phyloP scores from a whole-genome alignment of 2,888 invertebrate genomes.

The Acholoe squamosa region DNA sequence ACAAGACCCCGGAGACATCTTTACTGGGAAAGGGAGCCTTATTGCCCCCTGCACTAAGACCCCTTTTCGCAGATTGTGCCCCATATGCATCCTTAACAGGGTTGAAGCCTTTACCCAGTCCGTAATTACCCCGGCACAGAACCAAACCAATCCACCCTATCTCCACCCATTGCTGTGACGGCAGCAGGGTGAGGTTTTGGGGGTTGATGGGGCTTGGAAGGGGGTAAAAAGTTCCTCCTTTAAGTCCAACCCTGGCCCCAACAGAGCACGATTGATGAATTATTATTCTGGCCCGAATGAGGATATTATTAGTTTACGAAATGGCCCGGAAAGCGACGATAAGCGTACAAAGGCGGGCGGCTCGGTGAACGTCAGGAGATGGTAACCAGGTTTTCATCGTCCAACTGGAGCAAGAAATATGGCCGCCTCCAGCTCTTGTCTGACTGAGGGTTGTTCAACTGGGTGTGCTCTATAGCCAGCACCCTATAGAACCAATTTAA shows the following conservation, averaged over 20 bases:
- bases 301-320: conserved; percentile 62
- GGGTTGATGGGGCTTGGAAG: background rate
- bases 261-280: conserved; percentile 46
- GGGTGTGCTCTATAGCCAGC: too few relatives aligned
- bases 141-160: background rate
- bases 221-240: background rate
- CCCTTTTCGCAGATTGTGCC: too few relatives aligned
- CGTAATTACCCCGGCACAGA: background rate
- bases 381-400: conserved; percentile 40
- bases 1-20: too few relatives aligned
- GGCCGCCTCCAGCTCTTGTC: background rate
- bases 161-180: background rate
- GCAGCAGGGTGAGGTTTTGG: background rate
- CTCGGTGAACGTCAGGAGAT: background rate
- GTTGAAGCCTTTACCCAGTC: background rate
- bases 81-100: too few relatives aligned
- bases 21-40: too few relatives aligned
- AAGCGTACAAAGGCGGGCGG: conserved; percentile 54
- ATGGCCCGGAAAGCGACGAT: conserved; percentile 61
- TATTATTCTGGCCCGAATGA: conserved; percentile 61
- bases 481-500: too few relatives aligned
- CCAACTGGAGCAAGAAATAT: background rate
- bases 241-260: background rate
- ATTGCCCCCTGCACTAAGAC: too few relatives aligned
- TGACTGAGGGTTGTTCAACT: background rate